Evolutionary conservation across 2,888 invertebrate genomes (phyloP), one percentile per base, ranked within the genome.

Genomic region (Conchocele bisecta): DNA sequence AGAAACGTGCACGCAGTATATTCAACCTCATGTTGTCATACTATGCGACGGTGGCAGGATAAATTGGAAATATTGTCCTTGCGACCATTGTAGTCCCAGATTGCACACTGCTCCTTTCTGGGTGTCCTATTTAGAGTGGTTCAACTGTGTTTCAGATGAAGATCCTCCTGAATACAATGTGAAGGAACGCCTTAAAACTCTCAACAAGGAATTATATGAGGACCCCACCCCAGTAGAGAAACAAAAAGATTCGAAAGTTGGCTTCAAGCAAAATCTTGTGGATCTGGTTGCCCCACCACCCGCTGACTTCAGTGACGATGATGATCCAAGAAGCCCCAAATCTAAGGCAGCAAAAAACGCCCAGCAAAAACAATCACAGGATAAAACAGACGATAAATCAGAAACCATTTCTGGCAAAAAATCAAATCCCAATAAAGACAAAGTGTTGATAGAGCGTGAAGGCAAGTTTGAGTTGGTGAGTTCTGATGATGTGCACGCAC

Each of bases 81-180:
- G n/a, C n/a, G n/a, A n/a, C n/a, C n/a, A n/a, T n/a, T n/a, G n/a
- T n/a, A n/a, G n/a, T n/a, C n/a, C n/a, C n/a, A 39, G 39, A n/a
- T 6, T 39, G 1, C 20, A 13, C 17, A 41, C 17, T 9, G 17
- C 1, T 41, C 7, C 9, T 41, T 41, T 28, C 48, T 58, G n/a
- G n/a, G n/a, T n/a, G n/a, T n/a, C n/a, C n/a, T n/a, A n/a, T n/a
- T n/a, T n/a, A n/a, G n/a, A n/a, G n/a, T n/a, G n/a, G n/a, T n/a
- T n/a, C n/a, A n/a, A n/a, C n/a, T 17, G 31, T 53, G 4, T 59
- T 72, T 24, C 44, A 83, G 81, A 82, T 60, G 86, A 86, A 35
- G 85, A 86, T 24, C 88, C 89, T 0, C 89, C 90, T 31, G 88
- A 88, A 54, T 90, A 90, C 74, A 85, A 90, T 75, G 88, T 90